Conservation (phyloP, 2,888 invertebrate species). For the Tenodera sinensis region DNA sequence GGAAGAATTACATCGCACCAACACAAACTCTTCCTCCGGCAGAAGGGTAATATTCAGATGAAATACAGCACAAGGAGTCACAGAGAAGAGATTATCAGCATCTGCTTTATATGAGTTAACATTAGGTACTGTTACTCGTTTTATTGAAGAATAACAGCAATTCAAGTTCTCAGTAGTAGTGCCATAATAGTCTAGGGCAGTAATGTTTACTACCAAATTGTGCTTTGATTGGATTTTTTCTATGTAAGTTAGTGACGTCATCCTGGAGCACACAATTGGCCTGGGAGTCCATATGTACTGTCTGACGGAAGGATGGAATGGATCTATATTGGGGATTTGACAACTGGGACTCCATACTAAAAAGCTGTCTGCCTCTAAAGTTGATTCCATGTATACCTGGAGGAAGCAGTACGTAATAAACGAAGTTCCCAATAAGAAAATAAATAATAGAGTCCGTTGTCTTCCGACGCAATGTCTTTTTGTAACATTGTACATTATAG, state of each 20-base stretch:
- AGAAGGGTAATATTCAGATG: not conserved
- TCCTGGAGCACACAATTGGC: not conserved
- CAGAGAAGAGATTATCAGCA: not conserved
- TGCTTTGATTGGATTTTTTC: not conserved
- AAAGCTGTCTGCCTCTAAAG: not conserved
- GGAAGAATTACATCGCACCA: not conserved
- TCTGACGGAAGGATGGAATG: slow-evolving; percentile 22
- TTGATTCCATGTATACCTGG: not conserved
- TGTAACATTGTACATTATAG: not conserved
- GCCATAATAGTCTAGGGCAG: not conserved
- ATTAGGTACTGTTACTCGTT: not conserved
- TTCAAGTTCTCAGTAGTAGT: not conserved
- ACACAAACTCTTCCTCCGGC: not conserved
- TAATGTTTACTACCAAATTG: not conserved
- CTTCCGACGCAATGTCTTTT: not conserved
- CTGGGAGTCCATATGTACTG: not conserved
- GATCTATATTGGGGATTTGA: slow-evolving; percentile 29
- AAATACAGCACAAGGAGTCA: not conserved
- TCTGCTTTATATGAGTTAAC: not conserved
- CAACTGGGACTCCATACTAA: slow-evolving; percentile 21
- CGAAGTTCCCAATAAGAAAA: not conserved
- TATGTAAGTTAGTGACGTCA: slow-evolving; percentile 6
- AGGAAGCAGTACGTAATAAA: not conserved
- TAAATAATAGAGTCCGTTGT: not conserved
- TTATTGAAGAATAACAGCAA: slow-evolving; percentile 13